These are phyloP conservation scores for Notodonta dromedarius DNA, from an alignment of 2,888 invertebrate genomes.

Conservation along the genomic window DNA sequence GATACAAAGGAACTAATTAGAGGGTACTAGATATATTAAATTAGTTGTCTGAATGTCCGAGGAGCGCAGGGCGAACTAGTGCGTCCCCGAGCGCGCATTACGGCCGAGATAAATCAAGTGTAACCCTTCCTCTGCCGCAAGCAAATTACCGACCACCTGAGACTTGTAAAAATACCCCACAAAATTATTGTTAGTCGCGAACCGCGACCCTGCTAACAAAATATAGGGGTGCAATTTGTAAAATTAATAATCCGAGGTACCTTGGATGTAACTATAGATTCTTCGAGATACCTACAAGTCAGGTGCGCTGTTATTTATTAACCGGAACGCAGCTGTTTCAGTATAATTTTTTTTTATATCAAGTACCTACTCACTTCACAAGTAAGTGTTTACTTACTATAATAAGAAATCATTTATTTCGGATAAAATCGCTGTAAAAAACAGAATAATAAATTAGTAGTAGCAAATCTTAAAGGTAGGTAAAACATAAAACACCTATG, in stretches of 20 bases:
- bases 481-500: background rate
- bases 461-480: too few species aligned
- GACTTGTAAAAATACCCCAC: conserved; percentile 77
- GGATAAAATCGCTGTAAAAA: too few species aligned
- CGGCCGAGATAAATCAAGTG: conserved; percentile 72
- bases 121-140: conserved; percentile 75
- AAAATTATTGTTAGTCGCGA: conserved; percentile 60
- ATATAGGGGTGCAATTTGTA: conserved; percentile 36
- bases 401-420: too few species aligned
- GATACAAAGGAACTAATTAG: conserved; percentile 51
- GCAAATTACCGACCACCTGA: conserved; percentile 82
- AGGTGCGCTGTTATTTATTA: background rate
- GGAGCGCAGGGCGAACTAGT: conserved; percentile 62
- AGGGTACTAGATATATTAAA: conserved; percentile 61
- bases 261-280: background rate
- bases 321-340: background rate
- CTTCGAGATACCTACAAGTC: background rate
- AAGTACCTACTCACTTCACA: too few species aligned
- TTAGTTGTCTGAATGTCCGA: conserved; percentile 63
- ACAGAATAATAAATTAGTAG: too few species aligned
- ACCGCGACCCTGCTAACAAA: conserved; percentile 37
- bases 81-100: conserved; percentile 74
- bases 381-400: too few species aligned
- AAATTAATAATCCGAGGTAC: conserved; percentile 13
- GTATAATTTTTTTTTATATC: background rate